Conservation (phyloP, 2,113 vertebrate species). For the Rhinolophus sinicus region DNA sequence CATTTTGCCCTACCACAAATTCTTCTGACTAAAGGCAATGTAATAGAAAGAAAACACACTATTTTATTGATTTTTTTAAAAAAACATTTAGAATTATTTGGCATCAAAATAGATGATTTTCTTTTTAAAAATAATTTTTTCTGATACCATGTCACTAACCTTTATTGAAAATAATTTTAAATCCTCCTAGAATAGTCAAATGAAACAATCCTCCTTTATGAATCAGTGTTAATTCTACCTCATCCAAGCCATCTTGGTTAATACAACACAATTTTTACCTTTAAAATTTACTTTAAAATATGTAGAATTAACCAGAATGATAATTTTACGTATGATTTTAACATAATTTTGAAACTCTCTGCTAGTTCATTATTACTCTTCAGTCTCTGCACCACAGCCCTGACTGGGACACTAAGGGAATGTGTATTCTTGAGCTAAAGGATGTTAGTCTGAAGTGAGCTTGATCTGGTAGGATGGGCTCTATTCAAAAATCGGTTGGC, state of each 20-base stretch:
- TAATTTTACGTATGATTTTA: neutral
- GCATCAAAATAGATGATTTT: constrained; percentile 23
- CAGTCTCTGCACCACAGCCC: neutral
- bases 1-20: neutral
- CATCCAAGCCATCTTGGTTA: neutral
- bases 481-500: neutral
- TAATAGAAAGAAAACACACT: neutral
- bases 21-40: constrained; percentile 30
- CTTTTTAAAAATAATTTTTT: constrained; percentile 31
- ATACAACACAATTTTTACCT: neutral
- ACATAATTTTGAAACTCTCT: neutral
- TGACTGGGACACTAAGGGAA: neutral
- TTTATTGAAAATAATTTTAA: constrained; percentile 9
- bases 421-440: neutral
- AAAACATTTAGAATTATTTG: neutral
- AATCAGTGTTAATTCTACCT: neutral
- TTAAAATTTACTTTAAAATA: constrained; percentile 37
- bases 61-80: neutral
- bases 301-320: neutral
- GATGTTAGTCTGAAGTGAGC: neutral
- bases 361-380: neutral
- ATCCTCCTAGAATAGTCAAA: neutral
- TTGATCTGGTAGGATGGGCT: neutral
- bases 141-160: neutral
- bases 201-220: neutral